Base-by-base conservation (phyloP, 2,888 invertebrate species). In the Lithosia quadra region DNA sequence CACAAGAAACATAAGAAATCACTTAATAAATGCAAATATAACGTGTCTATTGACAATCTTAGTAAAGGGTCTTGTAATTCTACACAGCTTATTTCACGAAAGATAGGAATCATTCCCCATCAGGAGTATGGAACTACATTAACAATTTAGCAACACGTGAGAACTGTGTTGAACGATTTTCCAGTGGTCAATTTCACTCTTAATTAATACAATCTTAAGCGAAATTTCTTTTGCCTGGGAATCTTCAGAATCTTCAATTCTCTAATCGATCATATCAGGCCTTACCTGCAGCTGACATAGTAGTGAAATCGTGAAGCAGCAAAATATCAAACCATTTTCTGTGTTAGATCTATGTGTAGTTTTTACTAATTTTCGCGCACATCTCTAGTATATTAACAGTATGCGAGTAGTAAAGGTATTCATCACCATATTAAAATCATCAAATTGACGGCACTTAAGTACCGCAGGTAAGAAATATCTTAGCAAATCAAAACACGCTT, bases 401-500 rank as follows among this genome's bases (percentile, higher is more conserved):
- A 43, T 43, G 8, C 18, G n/a, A 9, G 43, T n/a, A n/a, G n/a
- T n/a, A n/a, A n/a, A n/a, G 18, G 43, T 43, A 43, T 18, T 0
- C 43, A 49, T 2, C n/a, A 49, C 9, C 18, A 18, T 18, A n/a
- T 43, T n/a, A n/a, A n/a, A 49, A 49, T 18, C n/a, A 49, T 49
- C 49, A 49, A 8, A 49, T 18, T 18, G 7, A 43, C 5, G 18
- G 18, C 0, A 43, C 18, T 43, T 18, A n/a, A n/a, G n/a, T n/a
- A 18, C 18, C 5, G 5, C 5, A 49, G 9, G 49, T 8, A 56
- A 24, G 28, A 56, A 56, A 28, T 28, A 56, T 43, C 62, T 62
- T 28, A 34, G 13, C 34, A 33, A 22, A 53, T 34, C 10, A 22
- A 22, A 18, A 55, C 22, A 13, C 55, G 63, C 15, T 70, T 82